These are phyloP conservation scores for Oncorhynchus clarkii DNA, from an alignment of 2,113 vertebrate species.

Conservation along the genomic window DNA sequence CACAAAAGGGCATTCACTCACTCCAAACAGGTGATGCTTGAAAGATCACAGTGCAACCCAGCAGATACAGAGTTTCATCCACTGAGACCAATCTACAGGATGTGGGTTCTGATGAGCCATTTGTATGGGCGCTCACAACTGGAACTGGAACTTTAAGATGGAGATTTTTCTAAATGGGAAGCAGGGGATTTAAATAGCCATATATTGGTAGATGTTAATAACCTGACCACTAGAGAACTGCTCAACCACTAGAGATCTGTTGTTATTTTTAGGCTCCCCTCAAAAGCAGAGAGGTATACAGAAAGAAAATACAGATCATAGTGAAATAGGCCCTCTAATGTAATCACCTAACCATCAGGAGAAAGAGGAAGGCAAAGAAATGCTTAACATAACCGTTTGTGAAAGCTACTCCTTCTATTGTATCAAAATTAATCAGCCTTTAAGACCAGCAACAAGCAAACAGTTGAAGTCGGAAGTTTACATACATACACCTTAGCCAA, in stretches of 20 bases:
- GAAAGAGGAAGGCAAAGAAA: not conserved
- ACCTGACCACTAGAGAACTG: not conserved
- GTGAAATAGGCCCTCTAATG: too few relatives aligned
- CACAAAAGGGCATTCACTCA: not conserved
- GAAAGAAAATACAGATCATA: not conserved
- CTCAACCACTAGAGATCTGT: not conserved
- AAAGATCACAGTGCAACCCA: not conserved
- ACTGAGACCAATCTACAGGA: too few relatives aligned
- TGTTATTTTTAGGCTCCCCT: not conserved
- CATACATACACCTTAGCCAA: too few relatives aligned
- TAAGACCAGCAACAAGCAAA: not conserved
- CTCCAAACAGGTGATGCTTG: constrained; percentile 1
- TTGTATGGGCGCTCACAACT: too few relatives aligned
- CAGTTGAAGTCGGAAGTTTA: too few relatives aligned
- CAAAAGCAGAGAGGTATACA: constrained; percentile 2
- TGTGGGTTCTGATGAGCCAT: too few relatives aligned
- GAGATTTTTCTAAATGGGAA: not conserved
- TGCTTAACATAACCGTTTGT: not conserved
- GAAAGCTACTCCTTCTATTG: not conserved
- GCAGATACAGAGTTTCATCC: too few relatives aligned
- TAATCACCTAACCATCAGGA: not conserved
- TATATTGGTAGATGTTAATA: constrained; percentile 14
- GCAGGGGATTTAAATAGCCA: not conserved
- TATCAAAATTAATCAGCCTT: constrained; percentile 1
- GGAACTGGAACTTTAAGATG: too few relatives aligned